These are phyloP conservation scores for Zophobas morio DNA, from an alignment of 1,140 invertebrate species.

Conservation along the genomic window DNA sequence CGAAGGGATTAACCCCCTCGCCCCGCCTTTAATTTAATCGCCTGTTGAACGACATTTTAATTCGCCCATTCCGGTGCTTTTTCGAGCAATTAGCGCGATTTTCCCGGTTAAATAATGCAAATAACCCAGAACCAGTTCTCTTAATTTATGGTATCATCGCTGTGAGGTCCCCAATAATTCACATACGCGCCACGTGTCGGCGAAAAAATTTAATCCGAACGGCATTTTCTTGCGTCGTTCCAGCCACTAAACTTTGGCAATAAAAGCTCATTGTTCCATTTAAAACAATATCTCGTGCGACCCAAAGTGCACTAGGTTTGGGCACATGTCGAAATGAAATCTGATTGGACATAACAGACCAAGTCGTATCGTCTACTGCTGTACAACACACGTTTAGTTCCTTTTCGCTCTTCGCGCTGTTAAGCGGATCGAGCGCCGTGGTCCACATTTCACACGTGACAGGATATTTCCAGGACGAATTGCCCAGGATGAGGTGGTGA, in stretches of 20 bases:
- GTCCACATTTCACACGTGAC: slow-evolving; percentile 34
- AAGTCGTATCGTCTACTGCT: slow-evolving; percentile 28
- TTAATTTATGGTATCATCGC: slow-evolving; percentile 1
- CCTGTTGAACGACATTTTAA: too few species aligned
- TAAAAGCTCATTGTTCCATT: slow-evolving; percentile 33
- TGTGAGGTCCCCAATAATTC: slow-evolving; percentile 6
- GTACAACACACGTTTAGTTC: slow-evolving; percentile 53
- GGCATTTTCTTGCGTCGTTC: slow-evolving; percentile 1
- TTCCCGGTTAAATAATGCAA: not conserved
- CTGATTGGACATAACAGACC: slow-evolving; percentile 31
- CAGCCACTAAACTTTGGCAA: slow-evolving; percentile 1
- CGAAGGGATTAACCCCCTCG: too few species aligned
- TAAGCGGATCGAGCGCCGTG: slow-evolving; percentile 38
- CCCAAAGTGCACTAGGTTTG: slow-evolving; percentile 7
- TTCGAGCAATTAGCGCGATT: not conserved
- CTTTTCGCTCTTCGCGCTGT: slow-evolving; percentile 58
- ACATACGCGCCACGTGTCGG: not conserved
- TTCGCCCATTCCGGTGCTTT: not conserved
- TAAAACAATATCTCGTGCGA: slow-evolving; percentile 9
- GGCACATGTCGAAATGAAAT: slow-evolving; percentile 35
- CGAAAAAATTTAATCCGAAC: slow-evolving; percentile 5
- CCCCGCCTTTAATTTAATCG: too few species aligned
- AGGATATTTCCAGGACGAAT: slow-evolving; percentile 1
- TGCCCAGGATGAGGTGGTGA: not conserved
- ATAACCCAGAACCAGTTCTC: not conserved